phyloP scores from a whole-genome alignment of 2,113 vertebrate species.

The Lophotis ruficrista region DNA sequence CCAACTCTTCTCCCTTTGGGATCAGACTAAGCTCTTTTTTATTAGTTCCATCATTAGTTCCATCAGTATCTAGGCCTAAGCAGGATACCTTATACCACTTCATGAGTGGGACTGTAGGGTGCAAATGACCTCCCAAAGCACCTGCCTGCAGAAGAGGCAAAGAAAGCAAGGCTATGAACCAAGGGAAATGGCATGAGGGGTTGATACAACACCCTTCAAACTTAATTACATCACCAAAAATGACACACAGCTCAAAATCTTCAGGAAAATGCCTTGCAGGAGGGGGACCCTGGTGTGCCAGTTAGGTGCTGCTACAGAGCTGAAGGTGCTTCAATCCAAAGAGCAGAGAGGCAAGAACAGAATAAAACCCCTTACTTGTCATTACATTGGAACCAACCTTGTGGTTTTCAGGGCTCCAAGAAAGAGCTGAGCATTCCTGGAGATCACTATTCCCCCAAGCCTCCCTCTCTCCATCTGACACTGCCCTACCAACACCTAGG shows the following conservation, averaged over 20 bases:
- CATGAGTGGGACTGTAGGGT: constrained; percentile 18
- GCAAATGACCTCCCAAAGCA: constrained; percentile 44
- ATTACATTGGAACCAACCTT: neutral
- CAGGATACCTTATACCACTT: constrained; percentile 24
- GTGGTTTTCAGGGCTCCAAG: neutral
- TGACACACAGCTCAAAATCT: neutral
- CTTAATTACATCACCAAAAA: neutral
- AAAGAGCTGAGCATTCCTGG: neutral
- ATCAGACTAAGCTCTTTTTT: constrained; percentile 73
- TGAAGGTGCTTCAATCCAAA: neutral
- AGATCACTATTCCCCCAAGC: neutral
- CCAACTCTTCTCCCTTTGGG: constrained; percentile 77
- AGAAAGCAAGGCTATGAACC: neutral
- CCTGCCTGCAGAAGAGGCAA: neutral
- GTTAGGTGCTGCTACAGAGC: neutral
- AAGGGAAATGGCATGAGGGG: neutral
- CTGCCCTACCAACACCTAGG: neutral
- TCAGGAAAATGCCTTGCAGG: neutral
- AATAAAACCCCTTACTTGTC: neutral
- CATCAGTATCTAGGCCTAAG: constrained; percentile 42
- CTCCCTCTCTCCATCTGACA: neutral
- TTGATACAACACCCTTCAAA: neutral
- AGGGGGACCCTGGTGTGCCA: neutral
- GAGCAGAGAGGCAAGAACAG: neutral
- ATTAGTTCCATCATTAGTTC: constrained; percentile 66